Evolutionary conservation across 2,113 vertebrate genomes (phyloP), one percentile per base, ranked within the genome.

Genomic region (Phyllostomus discolor): DNA sequence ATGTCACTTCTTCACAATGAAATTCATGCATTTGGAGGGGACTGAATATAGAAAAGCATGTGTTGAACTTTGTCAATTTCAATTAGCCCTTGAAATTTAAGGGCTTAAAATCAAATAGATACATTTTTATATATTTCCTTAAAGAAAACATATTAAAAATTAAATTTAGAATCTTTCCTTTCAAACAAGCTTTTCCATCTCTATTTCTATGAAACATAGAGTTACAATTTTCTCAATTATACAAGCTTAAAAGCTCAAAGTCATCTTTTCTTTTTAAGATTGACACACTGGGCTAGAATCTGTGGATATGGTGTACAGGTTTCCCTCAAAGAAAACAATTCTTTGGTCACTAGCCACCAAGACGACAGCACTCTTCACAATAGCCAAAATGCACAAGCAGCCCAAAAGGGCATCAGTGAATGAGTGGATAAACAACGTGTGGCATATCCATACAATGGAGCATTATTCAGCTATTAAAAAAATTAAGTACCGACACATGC

Each of bases 41-140:
- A 84, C 19, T 41, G 26, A 59, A 75, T 86, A 64, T 81, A 79
- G 20, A 97, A 92, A 43, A 73, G 6, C 75, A n/a, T 79, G n/a
- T 54, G 31, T 78, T 92, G 62, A 94, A 83, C 57, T 84, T 96
- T 75, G 48, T 76, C n/a, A 72, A 41, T n/a, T 82, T 91, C 78
- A 91, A 88, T 91, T 95, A 96, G 64, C 22, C 41, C 93, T 88
- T 83, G n/a, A 73, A 20, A 95, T 88, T n/a, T 94, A 73, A 87
- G 46, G 22, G 24, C 57, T 82, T 94, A 92, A 81, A 96, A 75
- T 86, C 57, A 97, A 96, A 83, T 69, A 87, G 78, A 94, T 84
- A 70, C 15, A 87, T 92, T 94, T 90, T 54, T n/a, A n/a, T 35
- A 7, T 69, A 72, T 90, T 94, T 92, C 70, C 33, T 95, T 52